Evolutionary conservation across 2,113 vertebrate genomes (phyloP).

Genomic region (Amazona vittata): DNA sequence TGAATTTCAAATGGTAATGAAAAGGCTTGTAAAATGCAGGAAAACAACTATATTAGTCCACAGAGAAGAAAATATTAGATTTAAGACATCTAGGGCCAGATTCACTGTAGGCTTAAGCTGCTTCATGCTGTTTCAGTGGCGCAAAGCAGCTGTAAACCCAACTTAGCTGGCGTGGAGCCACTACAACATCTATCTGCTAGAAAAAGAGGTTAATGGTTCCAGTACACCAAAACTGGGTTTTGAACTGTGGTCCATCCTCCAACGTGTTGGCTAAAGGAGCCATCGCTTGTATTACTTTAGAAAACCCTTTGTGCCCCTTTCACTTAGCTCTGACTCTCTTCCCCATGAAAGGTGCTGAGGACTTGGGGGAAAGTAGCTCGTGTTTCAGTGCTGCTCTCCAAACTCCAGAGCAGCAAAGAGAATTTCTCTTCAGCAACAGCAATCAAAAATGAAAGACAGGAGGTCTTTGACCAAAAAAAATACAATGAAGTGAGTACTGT

Average conservation of each 20-base stretch:
- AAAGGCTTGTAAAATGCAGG: background rate
- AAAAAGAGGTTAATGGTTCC: background rate
- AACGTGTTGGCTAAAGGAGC: background rate
- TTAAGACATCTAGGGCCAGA: background rate
- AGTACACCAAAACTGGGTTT: background rate
- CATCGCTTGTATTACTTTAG: fast-evolving
- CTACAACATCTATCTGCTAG: background rate
- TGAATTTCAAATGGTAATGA: background rate
- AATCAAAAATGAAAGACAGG: background rate
- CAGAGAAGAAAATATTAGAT: slow-evolving; percentile 16
- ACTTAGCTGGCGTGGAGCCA: background rate
- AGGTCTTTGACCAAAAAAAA: background rate
- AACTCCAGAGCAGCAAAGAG: background rate
- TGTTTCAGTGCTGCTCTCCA: background rate
- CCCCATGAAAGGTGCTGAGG: background rate
- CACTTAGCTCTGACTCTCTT: background rate
- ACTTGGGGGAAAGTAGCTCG: background rate
- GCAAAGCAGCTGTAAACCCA: slow-evolving; percentile 22
- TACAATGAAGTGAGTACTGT: background rate
- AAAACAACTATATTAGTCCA: background rate
- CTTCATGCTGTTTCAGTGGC: slow-evolving; percentile 7
- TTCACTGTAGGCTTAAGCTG: background rate
- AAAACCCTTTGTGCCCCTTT: background rate
- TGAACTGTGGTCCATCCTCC: background rate
- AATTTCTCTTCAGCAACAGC: background rate